phyloP scores from a whole-genome alignment of 2,888 invertebrate genomes.

The Lymantria dispar region DNA sequence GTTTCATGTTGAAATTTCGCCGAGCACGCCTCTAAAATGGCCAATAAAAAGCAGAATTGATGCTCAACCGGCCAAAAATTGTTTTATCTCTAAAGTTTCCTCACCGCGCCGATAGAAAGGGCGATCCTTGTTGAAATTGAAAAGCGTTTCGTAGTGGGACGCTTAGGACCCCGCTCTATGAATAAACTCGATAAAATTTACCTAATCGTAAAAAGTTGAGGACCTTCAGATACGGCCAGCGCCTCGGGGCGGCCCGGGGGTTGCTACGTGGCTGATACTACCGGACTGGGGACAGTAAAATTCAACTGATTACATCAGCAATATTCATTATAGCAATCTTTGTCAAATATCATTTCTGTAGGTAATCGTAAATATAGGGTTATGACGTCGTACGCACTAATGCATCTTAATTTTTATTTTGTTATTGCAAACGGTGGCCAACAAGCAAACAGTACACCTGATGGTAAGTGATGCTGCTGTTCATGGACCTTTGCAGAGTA shows the following conservation, averaged over 20 bases:
- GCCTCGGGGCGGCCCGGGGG: constrained; percentile 3
- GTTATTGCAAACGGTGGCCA: too few relatives aligned
- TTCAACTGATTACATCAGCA: constrained; percentile 25
- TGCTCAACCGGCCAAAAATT: constrained; percentile 53
- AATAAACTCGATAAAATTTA: constrained; percentile 70
- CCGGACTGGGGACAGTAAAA: constrained; percentile 26
- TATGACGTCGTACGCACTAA: background rate
- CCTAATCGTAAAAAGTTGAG: constrained; percentile 61
- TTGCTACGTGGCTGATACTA: constrained; percentile 12
- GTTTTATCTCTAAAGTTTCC: constrained; percentile 60
- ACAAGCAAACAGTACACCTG: too few relatives aligned
- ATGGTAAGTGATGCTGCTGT: too few relatives aligned
- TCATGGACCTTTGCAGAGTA: too few relatives aligned
- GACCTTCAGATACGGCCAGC: constrained; percentile 22
- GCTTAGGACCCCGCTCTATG: constrained; percentile 51
- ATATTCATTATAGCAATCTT: constrained; percentile 25
- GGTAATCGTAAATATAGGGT: background rate
- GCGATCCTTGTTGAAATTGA: constrained; percentile 69
- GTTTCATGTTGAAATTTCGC: constrained; percentile 36
- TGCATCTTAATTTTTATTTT: too few relatives aligned
- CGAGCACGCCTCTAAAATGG: constrained; percentile 34
- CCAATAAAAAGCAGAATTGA: constrained; percentile 46
- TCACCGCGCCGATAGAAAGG: constrained; percentile 43
- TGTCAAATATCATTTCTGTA: constrained; percentile 20
- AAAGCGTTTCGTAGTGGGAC: constrained; percentile 47